These are phyloP conservation scores for Uropetala carovei DNA, from an alignment of 2,888 invertebrate genomes.

Conservation along the genomic window DNA sequence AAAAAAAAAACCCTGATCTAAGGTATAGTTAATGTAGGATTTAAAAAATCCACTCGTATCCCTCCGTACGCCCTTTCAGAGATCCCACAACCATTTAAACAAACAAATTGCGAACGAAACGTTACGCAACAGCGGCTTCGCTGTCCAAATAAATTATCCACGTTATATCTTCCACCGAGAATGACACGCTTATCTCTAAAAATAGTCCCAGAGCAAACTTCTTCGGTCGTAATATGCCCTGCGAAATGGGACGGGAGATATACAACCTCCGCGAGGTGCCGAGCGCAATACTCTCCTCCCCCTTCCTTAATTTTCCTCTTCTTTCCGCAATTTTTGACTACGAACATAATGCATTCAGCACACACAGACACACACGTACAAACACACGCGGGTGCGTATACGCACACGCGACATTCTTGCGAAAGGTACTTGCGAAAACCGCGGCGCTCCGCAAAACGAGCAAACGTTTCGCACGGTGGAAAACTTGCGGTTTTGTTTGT, in stretches of 20 bases:
- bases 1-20: no score
- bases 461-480: neutral
- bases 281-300: neutral
- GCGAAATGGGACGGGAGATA: neutral
- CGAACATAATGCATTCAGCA: neutral
- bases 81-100: no score
- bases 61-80: no score
- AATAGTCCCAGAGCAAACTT: neutral
- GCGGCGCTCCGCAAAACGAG: neutral
- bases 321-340: neutral
- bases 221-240: neutral
- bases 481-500: neutral
- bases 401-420: slow-evolving; percentile 8
- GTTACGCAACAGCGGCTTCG: no score
- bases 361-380: neutral
- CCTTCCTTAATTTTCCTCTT: neutral
- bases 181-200: neutral
- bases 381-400: neutral
- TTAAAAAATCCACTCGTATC: no score
- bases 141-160: no score
- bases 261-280: neutral
- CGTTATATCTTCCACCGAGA: neutral
- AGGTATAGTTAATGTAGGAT: no score
- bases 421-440: slow-evolving; percentile 6
- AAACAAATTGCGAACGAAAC: no score